Percentiles rank a stretch among this genome's conserved stretches.
phyloP scores from a whole-genome alignment of 2,888 invertebrate species.

The Pseudeuparius sepicola region DNA sequence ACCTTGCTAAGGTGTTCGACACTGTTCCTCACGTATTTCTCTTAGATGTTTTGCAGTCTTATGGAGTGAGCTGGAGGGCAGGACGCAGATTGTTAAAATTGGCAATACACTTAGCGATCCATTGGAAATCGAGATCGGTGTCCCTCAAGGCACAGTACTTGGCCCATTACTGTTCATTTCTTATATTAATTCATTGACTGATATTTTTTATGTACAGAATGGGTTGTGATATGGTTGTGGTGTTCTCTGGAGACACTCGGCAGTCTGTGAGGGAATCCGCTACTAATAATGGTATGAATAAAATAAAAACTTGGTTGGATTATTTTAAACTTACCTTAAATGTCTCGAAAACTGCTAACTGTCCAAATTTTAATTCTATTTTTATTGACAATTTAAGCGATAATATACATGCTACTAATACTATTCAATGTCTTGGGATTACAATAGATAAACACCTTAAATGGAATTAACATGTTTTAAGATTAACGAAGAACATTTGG shows the following conservation, averaged over 20 bases:
- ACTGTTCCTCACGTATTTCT: not conserved
- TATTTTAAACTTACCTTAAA: conserved; percentile 4
- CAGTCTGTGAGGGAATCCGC: not conserved
- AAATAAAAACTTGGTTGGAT: conserved; percentile 8
- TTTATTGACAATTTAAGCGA: too few species aligned
- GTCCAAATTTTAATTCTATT: too few species aligned
- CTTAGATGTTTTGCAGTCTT: not conserved
- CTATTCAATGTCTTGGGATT: too few species aligned
- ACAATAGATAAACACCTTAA: too few species aligned
- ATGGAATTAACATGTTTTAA: too few species aligned
- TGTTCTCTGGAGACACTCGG: conserved; percentile 7
- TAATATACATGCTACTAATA: too few species aligned
- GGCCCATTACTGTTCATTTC: conserved; percentile 4
- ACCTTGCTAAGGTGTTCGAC: conserved; percentile 1
- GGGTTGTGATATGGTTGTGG: conserved; percentile 7
- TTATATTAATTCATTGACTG: conserved; percentile 4
- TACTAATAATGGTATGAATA: conserved; percentile 1
- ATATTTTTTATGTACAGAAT: not conserved
- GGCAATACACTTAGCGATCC: conserved; percentile 1
- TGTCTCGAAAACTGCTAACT: conserved; percentile 7
- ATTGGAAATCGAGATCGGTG: conserved; percentile 1
- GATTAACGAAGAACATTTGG: too few species aligned
- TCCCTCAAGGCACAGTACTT: not conserved
- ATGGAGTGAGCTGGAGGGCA: too few species aligned
- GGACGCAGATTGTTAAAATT: not conserved